Evolutionary conservation across 2,113 vertebrate species (phyloP), one percentile per base, ranked within the genome.

Genomic region (Petrocephalus microphthalmus): DNA sequence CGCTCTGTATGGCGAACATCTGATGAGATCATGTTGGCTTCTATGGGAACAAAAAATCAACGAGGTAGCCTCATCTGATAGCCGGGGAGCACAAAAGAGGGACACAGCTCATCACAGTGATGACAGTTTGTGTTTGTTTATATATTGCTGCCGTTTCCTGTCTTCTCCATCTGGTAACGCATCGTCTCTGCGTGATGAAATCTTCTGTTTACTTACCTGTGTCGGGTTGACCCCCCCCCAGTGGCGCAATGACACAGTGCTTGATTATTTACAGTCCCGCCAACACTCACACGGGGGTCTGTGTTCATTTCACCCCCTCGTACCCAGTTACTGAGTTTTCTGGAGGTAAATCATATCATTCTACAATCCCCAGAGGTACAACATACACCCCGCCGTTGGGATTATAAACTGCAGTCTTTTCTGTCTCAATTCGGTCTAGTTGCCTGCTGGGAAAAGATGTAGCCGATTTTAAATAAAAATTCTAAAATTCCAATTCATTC

Each of bases 121-220:
- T 78, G 71, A 78, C 15, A 17, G 71, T 56, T 56, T 54, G n/a
- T 85, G 25, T 56, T 85, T n/a, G 22, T 84, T 25, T 49, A 29
- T 47, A 15, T 54, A 37, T 82, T 45, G 4, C 37, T 17, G 37
- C 11, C 3, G 33, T 42, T 37, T 42, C 60, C n/a, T 53, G n/a
- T 29, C 7, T 29, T 33, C 29, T 54, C 84, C 25, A 54, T 54
- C 84, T 37, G n/a, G 25, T 15, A 25, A 11, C 2, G 3, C 33
- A 29, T 56, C 5, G 33, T 54, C 84, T 56, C 84, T 19, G n/a
- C n/a, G 11, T 54, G 47, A 47, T 11, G 20, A 83, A 22, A 49
- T n/a, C 45, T 45, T 42, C 20, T 83, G 81, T 83, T 83, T 83
- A 83, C 45, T 83, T 83, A 83, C 45, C 81, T 83, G 81, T 49